Percentiles rank a stretch among this genome's conserved stretches.
Conservation (phyloP, 1,140 invertebrate species). For the Agraylea sexmaculata region DNA sequence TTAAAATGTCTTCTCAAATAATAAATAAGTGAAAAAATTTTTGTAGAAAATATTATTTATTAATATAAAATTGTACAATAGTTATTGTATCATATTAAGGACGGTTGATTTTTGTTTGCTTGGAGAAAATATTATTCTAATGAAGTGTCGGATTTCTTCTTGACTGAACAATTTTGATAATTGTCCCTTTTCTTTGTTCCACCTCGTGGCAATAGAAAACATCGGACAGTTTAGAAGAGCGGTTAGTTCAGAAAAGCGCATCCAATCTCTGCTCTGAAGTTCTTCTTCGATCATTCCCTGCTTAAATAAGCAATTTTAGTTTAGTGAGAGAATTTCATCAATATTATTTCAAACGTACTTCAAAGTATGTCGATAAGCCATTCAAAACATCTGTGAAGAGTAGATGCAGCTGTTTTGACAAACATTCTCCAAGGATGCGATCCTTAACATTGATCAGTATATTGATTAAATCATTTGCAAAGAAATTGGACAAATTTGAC, state of each 20-base stretch:
- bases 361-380: no score
- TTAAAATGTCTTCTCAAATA: no score
- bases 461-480: conserved; percentile 12
- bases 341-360: no score
- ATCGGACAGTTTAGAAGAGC: conserved; percentile 12
- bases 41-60: no score
- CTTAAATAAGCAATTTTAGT: no score
- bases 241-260: conserved; percentile 12
- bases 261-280: conserved; percentile 9
- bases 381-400: no score
- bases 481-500: conserved; percentile 24
- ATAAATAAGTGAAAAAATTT: no score
- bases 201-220: conserved; percentile 9
- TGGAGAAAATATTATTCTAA: conserved; percentile 13
- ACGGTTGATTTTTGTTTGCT: conserved; percentile 11
- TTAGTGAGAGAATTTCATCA: no score
- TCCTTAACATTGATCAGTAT: conserved; percentile 12
- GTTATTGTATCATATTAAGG: conserved; percentile 14
- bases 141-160: conserved; percentile 16
- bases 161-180: conserved; percentile 9
- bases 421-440: conserved; percentile 9
- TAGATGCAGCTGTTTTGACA: conserved; percentile 8
- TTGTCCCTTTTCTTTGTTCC: conserved; percentile 7
- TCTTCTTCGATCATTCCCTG: no score
- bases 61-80: no score